Conservation (phyloP, 2,797 vertebrate species). For the Oophaga sylvatica region DNA sequence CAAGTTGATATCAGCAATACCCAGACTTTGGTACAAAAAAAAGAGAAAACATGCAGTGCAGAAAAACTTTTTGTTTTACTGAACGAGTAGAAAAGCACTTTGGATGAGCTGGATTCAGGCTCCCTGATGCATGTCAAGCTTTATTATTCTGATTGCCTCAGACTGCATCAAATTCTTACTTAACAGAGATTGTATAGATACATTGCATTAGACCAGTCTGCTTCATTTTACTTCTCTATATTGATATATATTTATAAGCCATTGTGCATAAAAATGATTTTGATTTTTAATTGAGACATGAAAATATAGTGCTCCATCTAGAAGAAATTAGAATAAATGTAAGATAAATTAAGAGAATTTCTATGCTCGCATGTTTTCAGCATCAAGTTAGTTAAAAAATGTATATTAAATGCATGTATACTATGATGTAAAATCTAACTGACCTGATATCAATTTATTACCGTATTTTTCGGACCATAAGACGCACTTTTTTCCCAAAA, state of each 20-base stretch:
- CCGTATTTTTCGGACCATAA: too few relatives aligned
- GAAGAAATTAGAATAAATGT: not conserved
- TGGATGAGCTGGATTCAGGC: slow-evolving; percentile 44
- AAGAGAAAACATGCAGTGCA: slow-evolving; percentile 20
- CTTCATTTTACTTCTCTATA: not conserved
- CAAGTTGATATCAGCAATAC: slow-evolving; percentile 56
- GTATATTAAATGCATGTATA: too few relatives aligned
- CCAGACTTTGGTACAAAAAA: slow-evolving; percentile 24
- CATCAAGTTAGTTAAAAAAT: not conserved
- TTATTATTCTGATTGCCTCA: slow-evolving; percentile 52
- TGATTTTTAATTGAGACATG: not conserved
- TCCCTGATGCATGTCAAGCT: slow-evolving; percentile 53
- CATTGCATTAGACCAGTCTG: slow-evolving; percentile 5
- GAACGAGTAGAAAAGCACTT: slow-evolving; percentile 41
- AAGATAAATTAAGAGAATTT: not conserved
- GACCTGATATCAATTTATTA: too few relatives aligned
- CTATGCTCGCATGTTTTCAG: not conserved
- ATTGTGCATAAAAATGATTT: not conserved
- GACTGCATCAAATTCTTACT: slow-evolving; percentile 44
- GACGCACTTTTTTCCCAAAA: too few relatives aligned
- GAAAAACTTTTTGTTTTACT: slow-evolving; percentile 32
- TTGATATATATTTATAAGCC: slow-evolving; percentile 21
- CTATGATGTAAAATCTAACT: too few relatives aligned
- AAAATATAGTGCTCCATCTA: not conserved
- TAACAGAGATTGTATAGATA: slow-evolving; percentile 15